These are phyloP conservation scores for Abscondita cerata DNA, from an alignment of 2,888 invertebrate genomes.

Conservation along the genomic window DNA sequence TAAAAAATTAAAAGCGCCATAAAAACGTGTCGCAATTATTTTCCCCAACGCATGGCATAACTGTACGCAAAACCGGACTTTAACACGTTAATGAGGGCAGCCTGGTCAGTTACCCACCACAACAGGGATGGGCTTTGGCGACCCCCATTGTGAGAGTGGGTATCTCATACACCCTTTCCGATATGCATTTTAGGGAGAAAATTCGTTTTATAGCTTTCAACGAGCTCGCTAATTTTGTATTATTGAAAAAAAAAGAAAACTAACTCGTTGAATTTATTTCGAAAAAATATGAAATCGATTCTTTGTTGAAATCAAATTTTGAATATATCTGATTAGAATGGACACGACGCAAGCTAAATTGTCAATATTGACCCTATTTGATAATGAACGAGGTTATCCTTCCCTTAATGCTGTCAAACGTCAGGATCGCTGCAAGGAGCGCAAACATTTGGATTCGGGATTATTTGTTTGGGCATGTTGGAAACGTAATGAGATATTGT, in stretches of 20 bases:
- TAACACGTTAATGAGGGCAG: conserved; percentile 61
- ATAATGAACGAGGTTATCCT: conserved; percentile 34
- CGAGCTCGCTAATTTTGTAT: conserved; percentile 14
- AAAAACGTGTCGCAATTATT: conserved; percentile 28
- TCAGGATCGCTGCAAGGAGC: conserved; percentile 39
- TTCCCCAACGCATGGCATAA: conserved; percentile 55
- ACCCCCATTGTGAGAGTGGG: conserved; percentile 36
- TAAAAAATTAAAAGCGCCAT: neutral
- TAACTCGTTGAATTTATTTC: neutral
- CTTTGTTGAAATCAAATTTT: conserved; percentile 12
- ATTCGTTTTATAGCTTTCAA: conserved; percentile 15
- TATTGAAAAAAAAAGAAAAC: neutral
- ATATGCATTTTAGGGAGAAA: conserved; percentile 21
- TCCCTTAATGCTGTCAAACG: conserved; percentile 42
- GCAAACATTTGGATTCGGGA: conserved; percentile 41
- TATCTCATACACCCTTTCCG: conserved; percentile 32
- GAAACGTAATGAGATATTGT: conserved; percentile 36
- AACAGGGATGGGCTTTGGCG: conserved; percentile 47
- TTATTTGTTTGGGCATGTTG: conserved; percentile 34
- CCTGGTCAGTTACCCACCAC: conserved; percentile 61
- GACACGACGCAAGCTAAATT: conserved; percentile 6
- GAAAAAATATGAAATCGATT: conserved; percentile 1
- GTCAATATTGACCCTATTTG: conserved; percentile 31
- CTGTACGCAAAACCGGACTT: conserved; percentile 59
- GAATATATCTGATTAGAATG: conserved; percentile 14